These are phyloP conservation scores for Himalopsyche phryganea DNA, from an alignment of 1,140 invertebrate genomes.

Conservation along the genomic window DNA sequence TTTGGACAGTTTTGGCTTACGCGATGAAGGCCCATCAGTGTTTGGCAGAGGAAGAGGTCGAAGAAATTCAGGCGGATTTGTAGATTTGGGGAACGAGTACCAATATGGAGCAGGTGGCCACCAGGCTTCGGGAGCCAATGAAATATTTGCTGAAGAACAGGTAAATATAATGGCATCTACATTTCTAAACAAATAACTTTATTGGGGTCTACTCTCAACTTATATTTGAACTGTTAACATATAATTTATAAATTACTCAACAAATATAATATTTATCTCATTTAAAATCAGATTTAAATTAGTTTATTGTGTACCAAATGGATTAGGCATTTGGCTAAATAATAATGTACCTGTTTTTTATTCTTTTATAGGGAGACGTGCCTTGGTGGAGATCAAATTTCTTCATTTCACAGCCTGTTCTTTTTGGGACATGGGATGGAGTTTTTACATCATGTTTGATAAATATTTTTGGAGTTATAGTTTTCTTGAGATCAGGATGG, in stretches of 20 bases:
- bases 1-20: constrained; percentile 36
- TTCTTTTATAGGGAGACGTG: constrained; percentile 62
- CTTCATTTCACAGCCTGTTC: constrained; percentile 87
- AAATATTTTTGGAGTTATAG: constrained; percentile 96
- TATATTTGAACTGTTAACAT: neutral
- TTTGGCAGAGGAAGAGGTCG: constrained; percentile 41
- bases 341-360: no score
- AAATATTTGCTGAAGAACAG: constrained; percentile 85
- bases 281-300: no score
- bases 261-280: no score
- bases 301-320: no score
- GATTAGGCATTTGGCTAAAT: no score
- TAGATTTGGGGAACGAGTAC: constrained; percentile 68
- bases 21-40: constrained; percentile 41
- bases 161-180: constrained; percentile 54
- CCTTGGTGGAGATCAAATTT: constrained; percentile 93
- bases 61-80: constrained; percentile 62
- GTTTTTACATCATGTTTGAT: constrained; percentile 92
- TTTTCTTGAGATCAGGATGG: constrained; percentile 94
- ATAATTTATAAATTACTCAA: no score
- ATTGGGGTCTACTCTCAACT: no score
- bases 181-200: no score
- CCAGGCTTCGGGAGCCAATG: constrained; percentile 78
- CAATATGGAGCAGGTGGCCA: constrained; percentile 72
- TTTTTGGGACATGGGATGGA: constrained; percentile 97